Base-by-base conservation (phyloP, 1,140 invertebrate genomes). In the Bathynomus jamesi region DNA sequence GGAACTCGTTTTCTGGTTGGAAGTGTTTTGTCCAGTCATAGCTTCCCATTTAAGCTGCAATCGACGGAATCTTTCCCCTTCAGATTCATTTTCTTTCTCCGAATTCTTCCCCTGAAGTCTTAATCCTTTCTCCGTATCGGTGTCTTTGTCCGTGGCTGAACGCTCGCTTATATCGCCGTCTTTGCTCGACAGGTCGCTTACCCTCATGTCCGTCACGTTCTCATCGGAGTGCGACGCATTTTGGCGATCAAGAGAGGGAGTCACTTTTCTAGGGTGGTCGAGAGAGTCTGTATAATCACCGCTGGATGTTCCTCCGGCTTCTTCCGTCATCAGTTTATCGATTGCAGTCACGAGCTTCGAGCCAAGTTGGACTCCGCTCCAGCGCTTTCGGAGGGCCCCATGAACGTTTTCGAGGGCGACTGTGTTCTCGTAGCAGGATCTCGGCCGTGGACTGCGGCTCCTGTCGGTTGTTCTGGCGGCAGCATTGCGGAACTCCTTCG, bases 21-120 rank as follows among this genome's bases (percentile, higher is more conserved):
- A 60, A 46, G 73, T 63, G 25, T 78, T 76, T 30, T 78, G 78
- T 61, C 78, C 77, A 17, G 80, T 76, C 76, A 93, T 85, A 80
- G 90, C 85, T 81, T 95, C 92, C 92, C 92, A 95, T 79, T 92
- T 92, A 80, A 91, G 87, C 79, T 94, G 92, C 30, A 95, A 81
- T 31, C 89, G 87, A 46, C 89, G 86, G 82, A 94, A 94, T 76
- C 85, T 86, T 2, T 84, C 81, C 31, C 72, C 74, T 62, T 78
- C 70, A 4, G 74, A 60, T n/a, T 72, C 73, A 4, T 71, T 74
- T 29, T 70, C 63, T 28, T 63, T 66, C 30, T 62, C 65, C n/a
- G 71, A 69, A 40, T 24, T 53, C n/a, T 71, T 72, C 13, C 40
- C 66, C 69, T 71, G 70, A 10, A 70, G 65, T 61, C 72, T 29